phyloP scores from a whole-genome alignment of 2,113 vertebrate species.

The Cyanistes caeruleus region DNA sequence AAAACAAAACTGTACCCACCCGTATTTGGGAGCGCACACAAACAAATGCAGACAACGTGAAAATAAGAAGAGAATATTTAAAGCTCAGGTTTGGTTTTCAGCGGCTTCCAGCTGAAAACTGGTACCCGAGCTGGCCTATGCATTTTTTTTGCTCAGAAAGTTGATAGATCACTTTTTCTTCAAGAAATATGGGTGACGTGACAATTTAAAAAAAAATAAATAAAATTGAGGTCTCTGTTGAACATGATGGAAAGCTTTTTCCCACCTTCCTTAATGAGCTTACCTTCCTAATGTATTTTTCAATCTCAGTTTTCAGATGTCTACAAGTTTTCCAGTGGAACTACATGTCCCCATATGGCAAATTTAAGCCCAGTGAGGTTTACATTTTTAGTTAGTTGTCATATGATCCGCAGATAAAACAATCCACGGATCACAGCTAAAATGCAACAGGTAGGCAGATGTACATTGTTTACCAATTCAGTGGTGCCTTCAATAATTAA shows the following conservation, averaged over 20 bases:
- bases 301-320: background rate
- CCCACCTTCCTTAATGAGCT: background rate
- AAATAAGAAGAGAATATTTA: background rate
- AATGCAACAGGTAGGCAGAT: background rate
- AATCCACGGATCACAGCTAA: background rate
- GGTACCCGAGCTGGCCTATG: background rate
- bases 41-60: background rate
- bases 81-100: background rate
- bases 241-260: background rate
- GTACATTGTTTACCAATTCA: background rate
- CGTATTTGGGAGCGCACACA: background rate
- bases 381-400: background rate
- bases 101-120: background rate
- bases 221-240: background rate
- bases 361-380: background rate
- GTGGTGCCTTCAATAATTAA: background rate
- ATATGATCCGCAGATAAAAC: background rate
- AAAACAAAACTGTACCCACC: background rate
- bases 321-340: background rate
- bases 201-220: background rate
- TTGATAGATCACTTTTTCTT: background rate
- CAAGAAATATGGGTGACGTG: background rate
- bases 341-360: background rate
- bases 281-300: background rate
- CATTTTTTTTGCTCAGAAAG: background rate